Conservation (phyloP, 1,140 invertebrate species). For the Akabosia matsudoensis region DNA sequence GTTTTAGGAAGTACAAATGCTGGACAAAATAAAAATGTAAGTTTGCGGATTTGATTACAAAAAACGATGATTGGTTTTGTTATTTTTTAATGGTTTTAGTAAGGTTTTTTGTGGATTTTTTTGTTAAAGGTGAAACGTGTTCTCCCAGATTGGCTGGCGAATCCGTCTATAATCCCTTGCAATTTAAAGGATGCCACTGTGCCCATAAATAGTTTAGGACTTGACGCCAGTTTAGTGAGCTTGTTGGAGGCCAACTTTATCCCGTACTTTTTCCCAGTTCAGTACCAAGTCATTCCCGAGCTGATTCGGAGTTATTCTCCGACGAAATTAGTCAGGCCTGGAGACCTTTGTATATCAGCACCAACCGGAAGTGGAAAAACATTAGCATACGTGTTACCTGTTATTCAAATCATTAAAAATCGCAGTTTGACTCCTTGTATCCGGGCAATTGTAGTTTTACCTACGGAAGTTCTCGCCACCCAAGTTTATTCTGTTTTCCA, state of each 20-base stretch:
- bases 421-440: conserved; percentile 58
- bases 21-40: conserved; percentile 30
- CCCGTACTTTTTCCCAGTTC: conserved; percentile 78
- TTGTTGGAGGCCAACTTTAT: conserved; percentile 70
- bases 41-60: conserved; percentile 42
- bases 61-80: conserved; percentile 48
- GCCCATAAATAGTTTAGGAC: conserved; percentile 59
- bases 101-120: background rate
- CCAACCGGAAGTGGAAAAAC: conserved; percentile 98
- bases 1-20: conserved; percentile 38
- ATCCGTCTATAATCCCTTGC: conserved; percentile 70
- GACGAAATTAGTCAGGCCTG: conserved; percentile 62
- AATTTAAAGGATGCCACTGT: conserved; percentile 62
- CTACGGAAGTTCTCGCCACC: conserved; percentile 82
- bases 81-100: conserved; percentile 24
- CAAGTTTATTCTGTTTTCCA: conserved; percentile 84
- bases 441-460: conserved; percentile 81
- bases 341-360: conserved; percentile 93
- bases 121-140: conserved; percentile 62
- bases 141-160: conserved; percentile 79
- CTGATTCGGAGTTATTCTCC: conserved; percentile 63
- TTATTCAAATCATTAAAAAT: conserved; percentile 61
- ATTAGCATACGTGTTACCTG: conserved; percentile 86
- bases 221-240: conserved; percentile 63
- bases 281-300: conserved; percentile 77